Conservation (phyloP, 2,113 vertebrate species). For the Microcebus jonahi region DNA sequence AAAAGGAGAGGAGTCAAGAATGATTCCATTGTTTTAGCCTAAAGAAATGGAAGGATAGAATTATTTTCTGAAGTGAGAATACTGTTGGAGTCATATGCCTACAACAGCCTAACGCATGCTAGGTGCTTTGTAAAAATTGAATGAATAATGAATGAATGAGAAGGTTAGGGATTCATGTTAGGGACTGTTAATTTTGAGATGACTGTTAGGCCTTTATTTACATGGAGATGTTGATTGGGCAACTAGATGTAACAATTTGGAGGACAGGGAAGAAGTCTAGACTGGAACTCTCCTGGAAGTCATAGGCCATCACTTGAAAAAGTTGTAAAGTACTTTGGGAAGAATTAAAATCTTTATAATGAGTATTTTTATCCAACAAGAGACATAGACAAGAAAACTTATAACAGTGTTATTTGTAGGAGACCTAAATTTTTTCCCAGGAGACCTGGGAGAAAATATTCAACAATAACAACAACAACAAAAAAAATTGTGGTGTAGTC, state of each 20-base stretch:
- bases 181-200: not conserved
- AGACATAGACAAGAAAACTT: not conserved
- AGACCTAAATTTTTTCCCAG: not conserved
- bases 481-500: not conserved
- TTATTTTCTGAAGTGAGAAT: slow-evolving; percentile 4
- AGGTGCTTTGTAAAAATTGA: not conserved
- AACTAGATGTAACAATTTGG: not conserved
- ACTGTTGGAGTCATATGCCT: not conserved
- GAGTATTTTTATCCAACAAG: not conserved
- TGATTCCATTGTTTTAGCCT: not conserved
- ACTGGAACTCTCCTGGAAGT: not conserved
- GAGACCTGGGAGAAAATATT: not conserved
- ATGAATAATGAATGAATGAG: not conserved
- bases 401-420: not conserved
- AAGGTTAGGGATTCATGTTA: not conserved
- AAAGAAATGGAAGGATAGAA: not conserved
- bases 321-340: slow-evolving; percentile 4
- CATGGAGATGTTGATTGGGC: not conserved
- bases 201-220: not conserved
- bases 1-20: not conserved
- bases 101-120: not conserved
- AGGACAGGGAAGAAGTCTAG: not conserved
- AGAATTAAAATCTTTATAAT: not conserved
- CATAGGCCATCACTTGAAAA: not conserved
- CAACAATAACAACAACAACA: not conserved